These are phyloP conservation scores for Uloborus plumipes DNA, from an alignment of 2,888 invertebrate species.

Conservation along the genomic window DNA sequence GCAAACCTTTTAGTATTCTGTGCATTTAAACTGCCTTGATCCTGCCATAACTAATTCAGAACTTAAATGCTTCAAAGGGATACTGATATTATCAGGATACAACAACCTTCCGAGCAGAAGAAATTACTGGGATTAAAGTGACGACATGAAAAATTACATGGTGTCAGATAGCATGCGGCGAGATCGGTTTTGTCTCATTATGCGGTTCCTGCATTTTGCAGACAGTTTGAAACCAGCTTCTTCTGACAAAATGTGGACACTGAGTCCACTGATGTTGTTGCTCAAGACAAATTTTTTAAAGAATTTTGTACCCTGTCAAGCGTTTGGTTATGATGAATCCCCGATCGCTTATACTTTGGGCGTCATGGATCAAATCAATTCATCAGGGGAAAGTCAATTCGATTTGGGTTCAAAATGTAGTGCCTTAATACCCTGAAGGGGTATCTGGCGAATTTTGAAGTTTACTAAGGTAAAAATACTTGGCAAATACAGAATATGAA, in stretches of 20 bases:
- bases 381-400: conserved; percentile 69
- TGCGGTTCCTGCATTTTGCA: conserved; percentile 5
- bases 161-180: conserved; percentile 1
- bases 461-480: conserved; percentile 1
- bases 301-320: background rate
- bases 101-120: background rate
- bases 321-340: conserved; percentile 67
- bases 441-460: conserved; percentile 14
- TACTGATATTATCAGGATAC: conserved; percentile 10
- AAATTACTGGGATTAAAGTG: background rate
- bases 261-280: background rate
- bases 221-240: background rate
- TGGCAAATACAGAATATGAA: background rate
- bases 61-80: background rate
- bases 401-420: conserved; percentile 69
- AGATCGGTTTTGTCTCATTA: conserved; percentile 3
- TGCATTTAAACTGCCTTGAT: background rate
- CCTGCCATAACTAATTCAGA: background rate
- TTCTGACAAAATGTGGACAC: conserved; percentile 3
- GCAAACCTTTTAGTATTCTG: background rate
- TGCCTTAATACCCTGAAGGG: conserved; percentile 18
- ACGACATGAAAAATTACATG: background rate
- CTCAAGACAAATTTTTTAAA: background rate
- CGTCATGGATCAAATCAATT: conserved; percentile 69
- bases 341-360: conserved; percentile 70